Evolutionary conservation across 2,797 vertebrate species (phyloP), one percentile per base, ranked within the genome.

Genomic region (Chaetophractus vellerosus): DNA sequence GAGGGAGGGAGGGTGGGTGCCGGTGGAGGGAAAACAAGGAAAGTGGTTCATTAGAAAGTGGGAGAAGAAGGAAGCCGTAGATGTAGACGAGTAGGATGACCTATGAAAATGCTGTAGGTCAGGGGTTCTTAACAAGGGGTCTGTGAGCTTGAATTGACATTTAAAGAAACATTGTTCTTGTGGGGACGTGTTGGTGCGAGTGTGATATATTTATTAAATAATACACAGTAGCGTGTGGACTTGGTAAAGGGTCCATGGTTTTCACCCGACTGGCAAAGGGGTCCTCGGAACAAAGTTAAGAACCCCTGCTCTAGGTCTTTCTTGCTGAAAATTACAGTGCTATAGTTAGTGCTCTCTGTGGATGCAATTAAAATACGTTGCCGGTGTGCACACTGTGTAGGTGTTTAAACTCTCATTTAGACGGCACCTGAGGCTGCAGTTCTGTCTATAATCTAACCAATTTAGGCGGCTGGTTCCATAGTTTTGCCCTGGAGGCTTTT

Each of bases 371-470:
- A 80, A 80, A n/a, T 91, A 55, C 50, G 88, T 93, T 66, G 12
- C 26, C 19, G 26, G 2, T 64, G 14, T 52, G 15, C 7, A 38
- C 2, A 52, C 45, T 45, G 15, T 52, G 36, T 76, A 50, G 14
- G 16, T 86, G n/a, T 64, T 50, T 66, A 59, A 59, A 16, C 18
- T 80, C 28, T 88, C 9, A 38, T 68, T 75, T 83, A 33, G 55
- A 28, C n/a, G 66, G 21, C n/a, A 36, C 69, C 21, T 91, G 21
- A 68, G n/a, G 36, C 31, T 90, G 6, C 6, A 19, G 8, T 88
- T 90, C 28, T 95, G 12, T 91, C 31, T 96, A 38, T 61, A 81
- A n/a, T n/a, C 18, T 61, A 81, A 33, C 48, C 59, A 84, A 12
- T 81, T 92, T 80, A 45, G 28, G 14, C 31, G 66, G 83, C 48